A percentile compares a stretch with the other conserved stretches of the same genome.
Evolutionary conservation across 1,140 invertebrate species (phyloP).

Genomic region (Camponotus pennsylvanicus): DNA sequence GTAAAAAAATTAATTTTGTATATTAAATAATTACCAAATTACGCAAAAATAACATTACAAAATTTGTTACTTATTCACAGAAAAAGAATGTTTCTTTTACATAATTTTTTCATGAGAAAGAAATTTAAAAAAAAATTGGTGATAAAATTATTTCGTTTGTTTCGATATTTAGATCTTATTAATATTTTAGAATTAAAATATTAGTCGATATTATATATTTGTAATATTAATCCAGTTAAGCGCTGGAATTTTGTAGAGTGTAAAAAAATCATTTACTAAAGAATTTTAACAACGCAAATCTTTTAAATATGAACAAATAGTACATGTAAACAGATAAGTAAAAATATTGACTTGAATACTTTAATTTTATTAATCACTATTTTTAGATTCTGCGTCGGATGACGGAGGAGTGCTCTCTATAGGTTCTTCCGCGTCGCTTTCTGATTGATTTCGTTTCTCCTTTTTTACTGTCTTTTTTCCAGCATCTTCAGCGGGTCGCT

Average conservation of each 20-base stretch:
- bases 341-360: neutral
- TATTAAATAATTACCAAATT: neutral
- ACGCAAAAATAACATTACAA: constrained; percentile 3
- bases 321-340: neutral
- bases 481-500: constrained; percentile 34
- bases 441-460: constrained; percentile 70
- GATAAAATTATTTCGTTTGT: neutral
- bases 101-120: neutral
- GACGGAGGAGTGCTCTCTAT: constrained; percentile 83
- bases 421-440: constrained; percentile 82
- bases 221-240: neutral
- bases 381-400: constrained; percentile 82
- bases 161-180: neutral
- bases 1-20: neutral
- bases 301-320: neutral
- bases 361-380: constrained; percentile 79
- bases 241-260: neutral
- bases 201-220: neutral
- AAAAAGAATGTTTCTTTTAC: neutral
- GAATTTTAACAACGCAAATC: neutral
- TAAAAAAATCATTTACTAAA: neutral
- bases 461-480: constrained; percentile 72
- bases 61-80: neutral
- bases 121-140: neutral
- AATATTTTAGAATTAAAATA: neutral